Evolutionary conservation across 1,140 invertebrate species (phyloP), one percentile per base, ranked within the genome.

Genomic region (Eupristina koningsbergeri): DNA sequence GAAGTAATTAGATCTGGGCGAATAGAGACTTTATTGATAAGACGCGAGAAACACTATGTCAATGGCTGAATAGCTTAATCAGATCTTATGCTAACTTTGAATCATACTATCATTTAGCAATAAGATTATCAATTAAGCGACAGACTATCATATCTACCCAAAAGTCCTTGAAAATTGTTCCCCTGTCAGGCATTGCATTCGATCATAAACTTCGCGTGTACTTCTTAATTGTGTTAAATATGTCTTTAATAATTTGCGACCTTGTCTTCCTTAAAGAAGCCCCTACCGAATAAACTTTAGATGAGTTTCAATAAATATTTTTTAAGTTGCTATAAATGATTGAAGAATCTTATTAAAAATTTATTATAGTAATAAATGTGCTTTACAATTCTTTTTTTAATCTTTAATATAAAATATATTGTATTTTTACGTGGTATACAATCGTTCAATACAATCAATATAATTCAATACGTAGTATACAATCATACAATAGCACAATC

Each of bases 21-120:
- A 86, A 86, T 78, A 85, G 76, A 88, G 78, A 80, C 81, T 86
- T 85, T 88, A 87, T 73, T 85, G 83, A 50, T 81, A 81, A 67
- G 34, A 61, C 7, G 50, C 29, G 26, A 34, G n/a, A 80, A 58
- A 39, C 22, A n/a, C n/a, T 13, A 41, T 22, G 41, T 81, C 47
- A 81, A 73, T 45, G 53, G n/a, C 29, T 91, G 89, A 91, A 91
- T 89, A 85, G 88, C 85, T 87, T 88, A 89, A 89, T 89, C 86
- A 89, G 84, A 89, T 87, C 89, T 89, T 84, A 69, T 69, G 84
- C 79, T 83, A 89, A 90, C 89, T 90, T 69, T 87, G 83, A 86
- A 86, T 86, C 84, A 79, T 67, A 83, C 53, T 83, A 86, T 84
- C 86, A 76, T 58, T 22, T 47, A 53, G 41, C 76, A 67, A 85